Evolutionary conservation across 1,140 invertebrate genomes (phyloP).

Genomic region (Diabrotica undecimpunctata): DNA sequence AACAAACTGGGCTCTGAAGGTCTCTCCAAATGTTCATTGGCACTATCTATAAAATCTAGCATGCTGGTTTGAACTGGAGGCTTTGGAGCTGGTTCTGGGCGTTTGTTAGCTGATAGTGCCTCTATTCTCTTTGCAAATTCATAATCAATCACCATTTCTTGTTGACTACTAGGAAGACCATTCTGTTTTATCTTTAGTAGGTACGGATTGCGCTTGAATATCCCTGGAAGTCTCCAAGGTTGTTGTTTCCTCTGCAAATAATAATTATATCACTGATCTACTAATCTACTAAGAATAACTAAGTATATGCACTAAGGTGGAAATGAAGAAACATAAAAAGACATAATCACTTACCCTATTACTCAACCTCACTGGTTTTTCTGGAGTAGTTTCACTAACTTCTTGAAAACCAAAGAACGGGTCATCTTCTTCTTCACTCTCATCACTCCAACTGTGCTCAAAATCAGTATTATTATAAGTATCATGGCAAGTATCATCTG

Average conservation of each 20-base stretch:
- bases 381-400: not conserved
- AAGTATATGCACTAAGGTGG: not conserved
- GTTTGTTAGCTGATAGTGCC: not conserved
- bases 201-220: not conserved
- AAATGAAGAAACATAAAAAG: not conserved
- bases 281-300: not conserved
- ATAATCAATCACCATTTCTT: slow-evolving; percentile 11
- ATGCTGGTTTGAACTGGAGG: slow-evolving; percentile 4
- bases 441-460: no score
- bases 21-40: not conserved
- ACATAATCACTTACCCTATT: slow-evolving; percentile 1
- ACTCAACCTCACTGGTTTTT: not conserved
- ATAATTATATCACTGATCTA: no score
- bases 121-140: not conserved
- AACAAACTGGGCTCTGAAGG: not conserved
- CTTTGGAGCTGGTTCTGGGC: not conserved
- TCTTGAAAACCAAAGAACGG: slow-evolving; percentile 1
- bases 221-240: not conserved
- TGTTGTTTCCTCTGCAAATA: not conserved
- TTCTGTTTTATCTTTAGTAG: slow-evolving; percentile 3
- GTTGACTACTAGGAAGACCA: not conserved
- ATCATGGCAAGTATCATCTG: not conserved
- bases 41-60: slow-evolving; percentile 7
- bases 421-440: not conserved
- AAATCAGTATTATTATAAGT: not conserved